A percentile compares a stretch with the other conserved stretches of the same genome.
These are phyloP conservation scores for Lampropteryx suffumata DNA, from an alignment of 2,888 invertebrate genomes.

Conservation along the genomic window DNA sequence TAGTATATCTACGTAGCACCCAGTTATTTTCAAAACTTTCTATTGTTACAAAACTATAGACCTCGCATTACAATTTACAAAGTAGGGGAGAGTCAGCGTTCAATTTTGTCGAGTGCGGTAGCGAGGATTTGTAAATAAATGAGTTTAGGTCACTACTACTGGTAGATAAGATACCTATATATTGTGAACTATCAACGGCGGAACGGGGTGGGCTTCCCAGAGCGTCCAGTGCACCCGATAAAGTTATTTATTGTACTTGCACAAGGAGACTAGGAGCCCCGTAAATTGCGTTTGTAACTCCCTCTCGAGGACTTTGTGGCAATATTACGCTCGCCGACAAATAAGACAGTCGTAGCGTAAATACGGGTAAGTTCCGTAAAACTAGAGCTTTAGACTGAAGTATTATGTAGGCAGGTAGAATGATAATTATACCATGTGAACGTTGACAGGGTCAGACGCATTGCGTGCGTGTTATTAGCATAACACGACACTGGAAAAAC, in stretches of 20 bases:
- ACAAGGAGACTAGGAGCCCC: constrained; percentile 38
- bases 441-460: too few species aligned
- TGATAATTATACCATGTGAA: too few species aligned
- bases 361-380: constrained; percentile 17
- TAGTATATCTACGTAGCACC: too few species aligned
- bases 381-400: constrained; percentile 3
- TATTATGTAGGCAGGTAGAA: not conserved
- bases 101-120: constrained; percentile 13
- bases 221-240: constrained; percentile 55
- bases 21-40: too few species aligned
- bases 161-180: not conserved
- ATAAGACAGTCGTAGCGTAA: constrained; percentile 35
- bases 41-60: too few species aligned
- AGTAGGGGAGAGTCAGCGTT: not conserved
- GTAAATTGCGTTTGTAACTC: constrained; percentile 73
- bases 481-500: too few species aligned
- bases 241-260: constrained; percentile 70
- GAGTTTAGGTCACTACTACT: constrained; percentile 10
- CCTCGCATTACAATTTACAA: not conserved
- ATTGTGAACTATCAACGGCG: constrained; percentile 8
- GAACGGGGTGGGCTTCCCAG: constrained; percentile 29
- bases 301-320: constrained; percentile 52
- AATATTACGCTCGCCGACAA: constrained; percentile 48
- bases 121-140: constrained; percentile 11
- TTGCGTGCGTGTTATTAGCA: too few species aligned